Percentiles rank a stretch among this genome's conserved stretches.
These are phyloP conservation scores for Phalangium opilio DNA, from an alignment of 2,888 invertebrate genomes.

Conservation along the genomic window DNA sequence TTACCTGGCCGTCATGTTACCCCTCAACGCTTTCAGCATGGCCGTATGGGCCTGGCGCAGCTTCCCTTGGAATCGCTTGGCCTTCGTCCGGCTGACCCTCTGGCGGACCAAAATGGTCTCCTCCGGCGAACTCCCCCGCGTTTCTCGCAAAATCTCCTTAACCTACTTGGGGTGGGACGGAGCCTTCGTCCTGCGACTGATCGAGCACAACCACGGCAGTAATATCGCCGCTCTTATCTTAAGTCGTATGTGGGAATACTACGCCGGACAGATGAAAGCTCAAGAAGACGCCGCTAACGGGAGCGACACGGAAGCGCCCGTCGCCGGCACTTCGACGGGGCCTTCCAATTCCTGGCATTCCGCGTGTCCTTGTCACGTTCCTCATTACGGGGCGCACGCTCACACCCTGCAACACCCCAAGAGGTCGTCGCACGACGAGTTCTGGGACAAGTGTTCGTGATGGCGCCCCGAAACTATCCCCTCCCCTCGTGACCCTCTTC, in stretches of 20 bases:
- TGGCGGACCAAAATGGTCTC: conserved; percentile 33
- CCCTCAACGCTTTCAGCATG: conserved; percentile 25
- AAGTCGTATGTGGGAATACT: conserved; percentile 25
- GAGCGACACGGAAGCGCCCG: conserved; percentile 17
- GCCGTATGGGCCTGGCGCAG: conserved; percentile 25
- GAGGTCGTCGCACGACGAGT: conserved; percentile 20
- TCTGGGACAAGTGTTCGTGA: conserved; percentile 23
- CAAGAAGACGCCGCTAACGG: conserved; percentile 19
- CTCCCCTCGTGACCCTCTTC: no score
- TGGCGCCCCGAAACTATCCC: background rate
- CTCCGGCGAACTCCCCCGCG: conserved; percentile 30
- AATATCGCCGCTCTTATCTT: conserved; percentile 26
- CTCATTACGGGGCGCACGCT: conserved; percentile 16
- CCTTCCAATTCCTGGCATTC: conserved; percentile 23
- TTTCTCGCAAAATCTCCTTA: conserved; percentile 27
- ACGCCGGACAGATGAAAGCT: conserved; percentile 24
- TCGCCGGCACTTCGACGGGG: conserved; percentile 20
- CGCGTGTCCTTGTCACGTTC: conserved; percentile 21
- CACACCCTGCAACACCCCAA: conserved; percentile 10
- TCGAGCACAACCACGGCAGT: conserved; percentile 29
- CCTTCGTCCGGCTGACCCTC: conserved; percentile 27
- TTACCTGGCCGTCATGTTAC: conserved; percentile 27
- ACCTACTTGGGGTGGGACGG: conserved; percentile 30
- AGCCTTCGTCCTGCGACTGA: conserved; percentile 27
- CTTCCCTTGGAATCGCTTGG: conserved; percentile 28